Conservation (phyloP, 1,140 invertebrate species). For the Brachionus calyciflorus region DNA sequence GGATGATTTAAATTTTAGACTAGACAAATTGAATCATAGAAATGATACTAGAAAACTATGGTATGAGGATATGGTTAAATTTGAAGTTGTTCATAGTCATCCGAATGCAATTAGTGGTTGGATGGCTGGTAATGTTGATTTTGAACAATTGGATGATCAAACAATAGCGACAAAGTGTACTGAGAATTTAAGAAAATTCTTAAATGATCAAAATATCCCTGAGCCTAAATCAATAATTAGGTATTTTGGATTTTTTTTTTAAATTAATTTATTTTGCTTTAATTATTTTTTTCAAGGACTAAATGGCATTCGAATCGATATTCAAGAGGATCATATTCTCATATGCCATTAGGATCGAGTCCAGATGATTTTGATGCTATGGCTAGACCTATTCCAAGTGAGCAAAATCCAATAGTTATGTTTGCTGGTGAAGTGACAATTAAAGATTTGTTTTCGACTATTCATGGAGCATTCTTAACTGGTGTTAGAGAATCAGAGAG, state of each 20-base stretch:
- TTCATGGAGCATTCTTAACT: conserved; percentile 84
- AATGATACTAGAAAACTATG: conserved; percentile 39
- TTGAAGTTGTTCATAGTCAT: conserved; percentile 15
- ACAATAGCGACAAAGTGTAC: background rate
- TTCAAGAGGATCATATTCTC: conserved; percentile 35
- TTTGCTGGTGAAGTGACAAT: conserved; percentile 93
- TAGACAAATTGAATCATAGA: conserved; percentile 25
- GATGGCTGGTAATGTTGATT: conserved; percentile 42
- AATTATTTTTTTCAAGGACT: background rate
- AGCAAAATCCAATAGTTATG: conserved; percentile 69
- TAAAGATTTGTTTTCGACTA: conserved; percentile 86
- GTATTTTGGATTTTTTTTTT: too few species aligned
- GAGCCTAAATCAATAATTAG: conserved; percentile 5
- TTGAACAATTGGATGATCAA: conserved; percentile 29
- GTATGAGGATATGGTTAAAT: conserved; percentile 23
- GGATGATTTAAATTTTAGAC: conserved; percentile 9
- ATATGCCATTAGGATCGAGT: conserved; percentile 48
- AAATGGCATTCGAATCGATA: conserved; percentile 27
- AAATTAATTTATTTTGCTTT: too few species aligned
- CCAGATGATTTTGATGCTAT: conserved; percentile 21
- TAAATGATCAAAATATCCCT: conserved; percentile 11
- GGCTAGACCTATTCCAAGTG: conserved; percentile 6
- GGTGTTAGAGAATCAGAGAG: conserved; percentile 76
- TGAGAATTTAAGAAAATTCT: background rate
- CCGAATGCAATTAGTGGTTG: conserved; percentile 37